A percentile compares a stretch with the other conserved stretches of the same genome.
Conservation (phyloP, 2,888 invertebrate species). For the Halictus ligatus region DNA sequence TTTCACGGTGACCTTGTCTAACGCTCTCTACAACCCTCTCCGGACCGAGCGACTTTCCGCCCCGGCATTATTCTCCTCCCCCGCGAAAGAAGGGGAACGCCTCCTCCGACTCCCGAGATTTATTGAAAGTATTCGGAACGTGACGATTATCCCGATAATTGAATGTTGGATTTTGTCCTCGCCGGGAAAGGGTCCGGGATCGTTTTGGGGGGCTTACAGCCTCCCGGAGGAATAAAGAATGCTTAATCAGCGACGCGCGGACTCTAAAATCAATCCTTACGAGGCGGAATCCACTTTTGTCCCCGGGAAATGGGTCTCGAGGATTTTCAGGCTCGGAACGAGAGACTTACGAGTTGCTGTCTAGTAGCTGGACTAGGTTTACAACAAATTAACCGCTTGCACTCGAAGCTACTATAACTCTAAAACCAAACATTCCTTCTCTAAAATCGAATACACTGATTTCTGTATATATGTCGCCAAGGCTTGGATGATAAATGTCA, state of each 20-base stretch:
- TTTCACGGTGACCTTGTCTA: constrained; percentile 34
- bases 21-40: constrained; percentile 16
- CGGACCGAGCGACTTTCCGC: constrained; percentile 15
- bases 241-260: neutral
- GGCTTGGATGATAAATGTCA: no score
- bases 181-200: neutral
- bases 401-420: neutral
- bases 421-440: neutral
- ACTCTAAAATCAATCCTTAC: constrained; percentile 2
- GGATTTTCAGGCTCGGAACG: neutral
- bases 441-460: no score
- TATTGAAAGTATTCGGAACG: neutral
- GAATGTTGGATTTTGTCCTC: constrained; percentile 2
- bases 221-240: neutral
- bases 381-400: neutral
- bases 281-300: neutral
- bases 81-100: neutral
- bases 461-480: no score
- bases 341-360: neutral
- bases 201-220: neutral
- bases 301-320: neutral
- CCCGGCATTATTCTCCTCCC: neutral
- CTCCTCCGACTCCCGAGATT: neutral
- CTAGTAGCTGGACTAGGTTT: neutral
- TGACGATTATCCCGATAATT: constrained; percentile 11